phyloP scores from a whole-genome alignment of 1,140 invertebrate species.

The Amphibalanus amphitrite region DNA sequence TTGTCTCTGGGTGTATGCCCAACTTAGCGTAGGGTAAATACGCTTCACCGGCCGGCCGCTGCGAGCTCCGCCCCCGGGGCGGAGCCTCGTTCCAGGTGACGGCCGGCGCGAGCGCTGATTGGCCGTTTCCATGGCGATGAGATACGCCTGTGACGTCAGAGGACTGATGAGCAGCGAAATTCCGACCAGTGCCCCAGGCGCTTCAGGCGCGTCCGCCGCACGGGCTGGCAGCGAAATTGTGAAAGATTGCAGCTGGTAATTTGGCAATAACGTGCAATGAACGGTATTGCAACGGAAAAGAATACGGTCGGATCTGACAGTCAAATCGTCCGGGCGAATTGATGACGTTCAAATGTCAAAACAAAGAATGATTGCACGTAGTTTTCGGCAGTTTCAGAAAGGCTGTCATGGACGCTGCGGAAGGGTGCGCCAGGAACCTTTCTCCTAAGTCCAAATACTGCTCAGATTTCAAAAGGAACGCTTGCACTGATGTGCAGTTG shows the following conservation, averaged over 20 bases:
- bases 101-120: not conserved
- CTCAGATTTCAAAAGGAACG: too few relatives aligned
- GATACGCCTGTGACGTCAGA: not conserved
- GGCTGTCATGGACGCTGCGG: too few relatives aligned
- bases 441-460: too few relatives aligned
- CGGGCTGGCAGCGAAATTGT: not conserved
- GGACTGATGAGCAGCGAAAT: not conserved
- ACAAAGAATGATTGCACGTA: too few relatives aligned
- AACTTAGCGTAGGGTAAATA: slow-evolving; percentile 1
- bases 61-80: not conserved
- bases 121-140: not conserved
- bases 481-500: too few relatives aligned
- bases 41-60: not conserved
- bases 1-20: slow-evolving; percentile 1
- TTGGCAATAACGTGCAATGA: not conserved
- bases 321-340: too few relatives aligned
- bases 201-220: not conserved
- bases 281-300: too few relatives aligned
- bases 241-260: not conserved
- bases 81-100: not conserved
- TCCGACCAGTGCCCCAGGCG: not conserved
- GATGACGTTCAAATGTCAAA: too few relatives aligned
- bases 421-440: too few relatives aligned
- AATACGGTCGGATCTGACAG: too few relatives aligned
- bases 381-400: too few relatives aligned